These are phyloP conservation scores for Mus spretus DNA, from an alignment of 2,797 vertebrate species.

Conservation along the genomic window DNA sequence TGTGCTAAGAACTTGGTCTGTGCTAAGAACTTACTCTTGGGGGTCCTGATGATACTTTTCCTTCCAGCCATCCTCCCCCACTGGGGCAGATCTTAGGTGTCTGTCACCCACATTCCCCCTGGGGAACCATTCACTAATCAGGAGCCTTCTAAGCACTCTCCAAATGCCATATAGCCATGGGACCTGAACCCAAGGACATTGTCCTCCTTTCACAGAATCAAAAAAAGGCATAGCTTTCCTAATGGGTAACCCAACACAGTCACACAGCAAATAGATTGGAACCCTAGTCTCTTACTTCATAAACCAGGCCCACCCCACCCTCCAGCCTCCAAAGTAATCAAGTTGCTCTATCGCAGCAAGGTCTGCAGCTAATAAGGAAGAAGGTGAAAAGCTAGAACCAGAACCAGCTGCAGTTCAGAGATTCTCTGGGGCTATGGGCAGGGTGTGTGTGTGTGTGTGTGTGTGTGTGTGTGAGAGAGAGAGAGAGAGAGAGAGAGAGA, in stretches of 20 bases:
- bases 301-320: neutral
- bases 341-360: neutral
- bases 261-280: neutral
- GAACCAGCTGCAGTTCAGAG: neutral
- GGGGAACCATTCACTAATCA: neutral
- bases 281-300: neutral
- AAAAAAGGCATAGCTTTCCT: neutral
- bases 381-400: neutral
- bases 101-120: neutral
- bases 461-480: no score
- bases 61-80: neutral
- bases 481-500: no score
- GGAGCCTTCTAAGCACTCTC: neutral
- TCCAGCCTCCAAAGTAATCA: neutral
- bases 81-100: neutral
- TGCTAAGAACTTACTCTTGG: neutral
- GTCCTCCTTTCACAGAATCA: neutral
- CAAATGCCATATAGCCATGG: neutral
- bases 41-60: neutral
- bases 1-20: neutral
- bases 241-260: neutral
- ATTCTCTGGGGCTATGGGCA: neutral
- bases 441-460: no score
- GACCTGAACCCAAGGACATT: neutral
- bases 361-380: neutral